Evolutionary conservation across 2,113 vertebrate species (phyloP).

Genomic region (Toxotes jaculatrix): DNA sequence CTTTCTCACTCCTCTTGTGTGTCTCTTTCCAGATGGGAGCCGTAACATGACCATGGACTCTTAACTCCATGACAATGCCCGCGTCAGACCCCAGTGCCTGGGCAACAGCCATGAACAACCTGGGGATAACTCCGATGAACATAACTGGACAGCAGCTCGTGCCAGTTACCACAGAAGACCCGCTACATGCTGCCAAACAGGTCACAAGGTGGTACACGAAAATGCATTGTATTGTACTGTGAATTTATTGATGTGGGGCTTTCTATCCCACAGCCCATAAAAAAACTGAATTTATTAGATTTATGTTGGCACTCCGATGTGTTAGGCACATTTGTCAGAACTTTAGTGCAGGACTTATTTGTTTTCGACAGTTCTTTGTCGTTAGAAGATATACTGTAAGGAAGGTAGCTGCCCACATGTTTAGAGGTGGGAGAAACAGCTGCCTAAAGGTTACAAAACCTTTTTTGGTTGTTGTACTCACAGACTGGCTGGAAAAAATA

Average conservation of each 20-base stretch:
- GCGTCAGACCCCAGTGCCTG: slow-evolving; percentile 88
- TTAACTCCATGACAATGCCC: slow-evolving; percentile 85
- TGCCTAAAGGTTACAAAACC: slow-evolving; percentile 32
- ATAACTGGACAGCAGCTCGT: slow-evolving; percentile 88
- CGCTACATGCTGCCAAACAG: slow-evolving; percentile 15
- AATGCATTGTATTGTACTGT: neutral
- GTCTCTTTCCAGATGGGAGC: slow-evolving; percentile 79
- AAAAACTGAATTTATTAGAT: slow-evolving; percentile 7
- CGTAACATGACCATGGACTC: slow-evolving; percentile 85
- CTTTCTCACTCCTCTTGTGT: slow-evolving; percentile 7
- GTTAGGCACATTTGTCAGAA: neutral
- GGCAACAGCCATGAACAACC: slow-evolving; percentile 90
- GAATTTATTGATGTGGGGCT: slow-evolving; percentile 28
- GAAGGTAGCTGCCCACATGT: slow-evolving; percentile 28
- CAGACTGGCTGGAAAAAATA: slow-evolving; percentile 29
- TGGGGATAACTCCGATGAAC: slow-evolving; percentile 88
- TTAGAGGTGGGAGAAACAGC: slow-evolving; percentile 12
- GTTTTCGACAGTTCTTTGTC: neutral
- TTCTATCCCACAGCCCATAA: slow-evolving; percentile 22
- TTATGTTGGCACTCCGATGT: neutral
- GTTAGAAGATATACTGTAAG: neutral
- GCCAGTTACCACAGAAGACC: slow-evolving; percentile 78
- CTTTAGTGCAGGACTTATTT: neutral
- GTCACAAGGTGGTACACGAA: neutral
- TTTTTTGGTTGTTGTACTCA: slow-evolving; percentile 33